Evolutionary conservation across 2,797 vertebrate genomes (phyloP), one percentile per base, ranked within the genome.

Genomic region (Choloepus didactylus): DNA sequence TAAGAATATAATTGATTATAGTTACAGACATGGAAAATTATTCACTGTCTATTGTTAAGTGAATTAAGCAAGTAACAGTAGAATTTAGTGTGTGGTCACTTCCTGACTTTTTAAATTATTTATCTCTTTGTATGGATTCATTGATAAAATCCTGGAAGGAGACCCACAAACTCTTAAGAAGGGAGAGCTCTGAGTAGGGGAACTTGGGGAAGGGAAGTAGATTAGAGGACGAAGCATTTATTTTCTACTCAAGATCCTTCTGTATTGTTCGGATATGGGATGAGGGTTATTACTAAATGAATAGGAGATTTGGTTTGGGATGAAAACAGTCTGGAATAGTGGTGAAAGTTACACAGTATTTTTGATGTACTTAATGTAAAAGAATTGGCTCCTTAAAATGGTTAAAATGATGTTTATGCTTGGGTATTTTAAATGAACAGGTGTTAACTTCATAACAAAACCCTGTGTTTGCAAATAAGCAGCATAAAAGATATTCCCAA

Each of bases 131-230:
- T 27, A 10, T 69, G 62, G 67, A 21, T 67, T 67, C 72, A 15
- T 41, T 67, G 80, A 12, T 75, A 46, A 41, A 49, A 70, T 21
- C 29, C 49, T 60, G 56, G 72, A 44, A 72, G 38, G 44, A 79
- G 49, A 46, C 2, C 2, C 19, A 51, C 27, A 6, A 10, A 29
- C 16, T 64, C 23, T 67, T 60, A 25, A 19, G 5, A 27, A 27
- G 60, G 49, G 29, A 18, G 3, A 19, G 21, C 6, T 27, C 4
- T 35, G 5, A 44, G n/a, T 15, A 9, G 16, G 49, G 12, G 21
- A 6, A 1, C 3, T 0, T 27, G 70, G 0, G 18, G 11, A 7
- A 54, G 51, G 51, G 4, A 49, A 10, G 16, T 2, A 1, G 1
- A 11, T 6, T 5, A 6, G 59, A 4, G 9, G 1, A 38, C 16